Evolutionary conservation across 2,888 invertebrate species (phyloP).

Genomic region (Neria commutata): DNA sequence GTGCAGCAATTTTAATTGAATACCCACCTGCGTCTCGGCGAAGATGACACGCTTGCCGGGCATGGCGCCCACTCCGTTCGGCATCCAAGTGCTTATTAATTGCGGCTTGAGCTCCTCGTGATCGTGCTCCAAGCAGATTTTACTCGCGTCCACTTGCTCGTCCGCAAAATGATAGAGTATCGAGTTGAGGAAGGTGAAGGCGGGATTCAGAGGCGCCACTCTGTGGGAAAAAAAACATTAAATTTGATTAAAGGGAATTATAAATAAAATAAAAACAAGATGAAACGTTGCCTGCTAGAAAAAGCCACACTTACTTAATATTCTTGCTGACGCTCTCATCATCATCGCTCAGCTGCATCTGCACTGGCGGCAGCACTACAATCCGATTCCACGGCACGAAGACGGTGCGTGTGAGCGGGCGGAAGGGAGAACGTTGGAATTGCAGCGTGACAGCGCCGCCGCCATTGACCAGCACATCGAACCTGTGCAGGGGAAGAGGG

Average conservation of each 20-base stretch:
- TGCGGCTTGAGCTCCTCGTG: slow-evolving; percentile 84
- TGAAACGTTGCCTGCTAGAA: background rate
- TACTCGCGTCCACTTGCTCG: slow-evolving; percentile 63
- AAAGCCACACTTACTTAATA: slow-evolving; percentile 54
- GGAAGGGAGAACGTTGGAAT: slow-evolving; percentile 94
- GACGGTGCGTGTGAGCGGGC: slow-evolving; percentile 84
- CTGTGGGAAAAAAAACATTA: slow-evolving; percentile 33
- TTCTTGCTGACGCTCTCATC: slow-evolving; percentile 62
- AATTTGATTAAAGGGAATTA: slow-evolving; percentile 4
- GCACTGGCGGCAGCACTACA: slow-evolving; percentile 86
- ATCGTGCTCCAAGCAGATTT: slow-evolving; percentile 83
- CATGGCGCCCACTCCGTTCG: slow-evolving; percentile 85
- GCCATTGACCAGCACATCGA: slow-evolving; percentile 98
- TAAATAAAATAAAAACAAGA: background rate
- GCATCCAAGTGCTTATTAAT: slow-evolving; percentile 88
- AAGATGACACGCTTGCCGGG: slow-evolving; percentile 83
- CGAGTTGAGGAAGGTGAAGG: slow-evolving; percentile 61
- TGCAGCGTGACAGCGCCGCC: slow-evolving; percentile 96
- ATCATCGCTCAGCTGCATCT: slow-evolving; percentile 84
- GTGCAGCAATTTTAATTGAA: background rate
- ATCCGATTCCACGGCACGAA: slow-evolving; percentile 98
- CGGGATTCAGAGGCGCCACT: slow-evolving; percentile 60
- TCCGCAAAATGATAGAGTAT: slow-evolving; percentile 61
- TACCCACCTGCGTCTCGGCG: slow-evolving; percentile 84
- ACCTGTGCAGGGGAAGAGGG: slow-evolving; percentile 69